Evolutionary conservation across 2,797 vertebrate genomes (phyloP), one percentile per base, ranked within the genome.

Genomic region (Myotis pilosus): DNA sequence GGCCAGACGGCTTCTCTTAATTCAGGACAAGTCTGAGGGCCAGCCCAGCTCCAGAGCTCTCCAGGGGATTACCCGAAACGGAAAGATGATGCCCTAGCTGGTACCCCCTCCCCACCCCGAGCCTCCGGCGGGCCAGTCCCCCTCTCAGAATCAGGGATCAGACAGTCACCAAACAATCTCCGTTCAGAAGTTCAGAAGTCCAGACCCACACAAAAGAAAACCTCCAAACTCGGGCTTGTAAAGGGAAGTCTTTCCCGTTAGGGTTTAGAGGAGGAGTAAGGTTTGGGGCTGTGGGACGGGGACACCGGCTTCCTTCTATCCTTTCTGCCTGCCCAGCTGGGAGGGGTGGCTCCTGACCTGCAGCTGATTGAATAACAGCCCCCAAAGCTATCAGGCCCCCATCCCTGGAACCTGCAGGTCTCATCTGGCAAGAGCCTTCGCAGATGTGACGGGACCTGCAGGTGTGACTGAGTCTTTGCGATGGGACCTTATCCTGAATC

Each of bases 41-140:
- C n/a, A 23, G 6, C 47, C 33, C 68, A 33, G 75, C 44, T 9
- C 36, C 71, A 20, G 8, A 28, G 41, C 28, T 2, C 5, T 38
- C 33, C 19, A 3, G 2, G 23, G 75, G 16, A 20, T 28, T 28
- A 33, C 41, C 20, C 0, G 9, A 36, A 36, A 36, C 36, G 3
- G 36, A 36, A 36, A 36, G 36, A 36, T 36, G 36, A 36, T 36
- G 36, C 36, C 36, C 36, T 36, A 36, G 36, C 36, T 36, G 36
- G 36, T 36, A 36, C 36, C 49, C 36, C n/a, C 7, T 3, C 17
- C 20, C 69, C 8, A 1, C 15, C 33, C 6, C 13, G 17, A 22
- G 0, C 53, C 69, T 17, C 92, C 44, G 2, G 17, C 1, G 0
- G 6, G 72, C 28, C 25, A 6, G 1, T 5, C 57, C 68, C 33